Evolutionary conservation across 2,113 vertebrate genomes (phyloP).

Genomic region (Nycticebus coucang): DNA sequence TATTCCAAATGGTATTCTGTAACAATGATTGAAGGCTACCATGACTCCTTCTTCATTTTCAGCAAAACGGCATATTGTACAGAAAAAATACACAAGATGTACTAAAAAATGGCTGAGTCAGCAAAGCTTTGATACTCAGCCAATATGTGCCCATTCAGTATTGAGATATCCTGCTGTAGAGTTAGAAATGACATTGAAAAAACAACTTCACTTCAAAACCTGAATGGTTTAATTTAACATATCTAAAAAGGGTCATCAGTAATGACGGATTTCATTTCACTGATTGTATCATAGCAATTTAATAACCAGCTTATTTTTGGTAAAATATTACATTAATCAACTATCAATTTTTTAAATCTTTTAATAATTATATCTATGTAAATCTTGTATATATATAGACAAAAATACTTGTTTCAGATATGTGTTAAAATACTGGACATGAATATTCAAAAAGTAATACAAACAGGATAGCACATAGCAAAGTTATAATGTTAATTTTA

Average conservation of each 20-base stretch:
- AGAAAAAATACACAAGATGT: slow-evolving; percentile 60
- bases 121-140: slow-evolving; percentile 63
- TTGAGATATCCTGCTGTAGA: not conserved
- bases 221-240: slow-evolving; percentile 45
- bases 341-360: not conserved
- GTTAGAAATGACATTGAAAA: slow-evolving; percentile 65
- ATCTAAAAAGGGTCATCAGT: not conserved
- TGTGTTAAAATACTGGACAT: not conserved
- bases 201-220: slow-evolving; percentile 39
- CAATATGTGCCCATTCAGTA: slow-evolving; percentile 46
- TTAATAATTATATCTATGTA: not conserved
- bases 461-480: not conserved
- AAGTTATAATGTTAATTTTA: slow-evolving; percentile 40
- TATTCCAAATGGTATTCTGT: slow-evolving; percentile 38
- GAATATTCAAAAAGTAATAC: not conserved
- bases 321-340: not conserved
- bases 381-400: not conserved
- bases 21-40: slow-evolving; percentile 49
- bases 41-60: slow-evolving; percentile 62
- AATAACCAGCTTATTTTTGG: not conserved
- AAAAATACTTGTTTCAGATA: not conserved
- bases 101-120: slow-evolving; percentile 52
- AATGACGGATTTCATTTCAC: slow-evolving; percentile 59
- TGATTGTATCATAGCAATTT: slow-evolving; percentile 2
- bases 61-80: slow-evolving; percentile 54